Conservation (phyloP, 2,113 vertebrate species). For the Eurystomus gularis region DNA sequence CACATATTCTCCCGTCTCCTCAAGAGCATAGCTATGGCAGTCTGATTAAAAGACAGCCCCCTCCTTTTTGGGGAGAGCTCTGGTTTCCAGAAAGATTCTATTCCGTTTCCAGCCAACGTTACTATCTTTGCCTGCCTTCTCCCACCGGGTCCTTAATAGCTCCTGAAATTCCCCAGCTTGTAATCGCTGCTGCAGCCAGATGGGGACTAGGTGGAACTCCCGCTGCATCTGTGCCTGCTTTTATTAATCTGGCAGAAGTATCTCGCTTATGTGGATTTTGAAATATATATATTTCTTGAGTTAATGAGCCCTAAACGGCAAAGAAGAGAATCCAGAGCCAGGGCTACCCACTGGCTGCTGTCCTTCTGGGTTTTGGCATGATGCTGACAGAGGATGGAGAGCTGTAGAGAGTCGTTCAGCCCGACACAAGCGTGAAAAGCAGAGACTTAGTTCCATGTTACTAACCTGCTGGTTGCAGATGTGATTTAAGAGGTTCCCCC, state of each 20-base stretch:
- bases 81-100: neutral
- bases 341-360: neutral
- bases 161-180: constrained; percentile 11
- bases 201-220: neutral
- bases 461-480: neutral
- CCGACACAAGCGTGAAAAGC: neutral
- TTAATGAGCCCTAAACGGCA: neutral
- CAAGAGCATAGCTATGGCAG: neutral
- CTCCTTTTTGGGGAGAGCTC: neutral
- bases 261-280: neutral
- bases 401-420: neutral
- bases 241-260: neutral
- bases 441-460: neutral
- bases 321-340: accelerated
- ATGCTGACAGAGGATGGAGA: neutral
- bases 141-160: neutral
- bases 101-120: accelerated
- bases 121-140: neutral
- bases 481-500: neutral
- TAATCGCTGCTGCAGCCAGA: neutral
- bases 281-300: neutral
- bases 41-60: neutral
- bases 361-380: neutral
- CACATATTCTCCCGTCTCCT: neutral
- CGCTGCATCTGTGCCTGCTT: neutral